Evolutionary conservation across 1,140 invertebrate genomes (phyloP), one percentile per base, ranked within the genome.

Genomic region (Papilio machaon): DNA sequence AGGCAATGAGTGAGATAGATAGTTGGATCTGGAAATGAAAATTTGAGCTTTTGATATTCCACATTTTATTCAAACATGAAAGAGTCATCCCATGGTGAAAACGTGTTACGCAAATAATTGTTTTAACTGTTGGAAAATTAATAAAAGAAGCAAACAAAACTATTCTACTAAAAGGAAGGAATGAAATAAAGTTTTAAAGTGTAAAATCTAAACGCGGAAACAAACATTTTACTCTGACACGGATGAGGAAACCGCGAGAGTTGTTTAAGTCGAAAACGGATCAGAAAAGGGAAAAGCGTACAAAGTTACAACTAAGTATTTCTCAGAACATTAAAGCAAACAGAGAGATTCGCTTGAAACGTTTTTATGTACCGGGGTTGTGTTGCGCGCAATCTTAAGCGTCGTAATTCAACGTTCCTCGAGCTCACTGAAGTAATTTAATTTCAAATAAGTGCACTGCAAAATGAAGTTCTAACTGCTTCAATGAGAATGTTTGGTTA

Each of bases 361-460:
- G 74, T 52, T 52, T 79, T 79, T 79, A 70, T 70, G 17, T 54
- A 23, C 74, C 23, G 74, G 74, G 47, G 43, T 76, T 76, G 74
- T 80, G 80, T 80, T 81, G 58, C 81, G 64, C 43, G 80, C 82
- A 84, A 82, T 87, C 82, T 87, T 87, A 79, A 82, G 75, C 79
- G 82, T 81, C 82, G 83, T 86, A 86, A 85, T 82, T 85, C 76
- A 81, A 74, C 73, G 81, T 83, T 83, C 58, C 80, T 54, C 67
- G 52, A 85, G 83, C 80, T 83, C 79, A 79, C 80, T 80, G 82
- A 73, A 83, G 86, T 85, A 84, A 87, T 87, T 86, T 83, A 83
- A 85, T 88, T 89, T 80, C 49, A 82, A 87, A 78, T 76, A 84
- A 87, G 83, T 84, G 85, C 85, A 84, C 84, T 82, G 80, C 77